Evolutionary conservation across 2,797 vertebrate species (phyloP).

Genomic region (Eutrigla gurnardus): DNA sequence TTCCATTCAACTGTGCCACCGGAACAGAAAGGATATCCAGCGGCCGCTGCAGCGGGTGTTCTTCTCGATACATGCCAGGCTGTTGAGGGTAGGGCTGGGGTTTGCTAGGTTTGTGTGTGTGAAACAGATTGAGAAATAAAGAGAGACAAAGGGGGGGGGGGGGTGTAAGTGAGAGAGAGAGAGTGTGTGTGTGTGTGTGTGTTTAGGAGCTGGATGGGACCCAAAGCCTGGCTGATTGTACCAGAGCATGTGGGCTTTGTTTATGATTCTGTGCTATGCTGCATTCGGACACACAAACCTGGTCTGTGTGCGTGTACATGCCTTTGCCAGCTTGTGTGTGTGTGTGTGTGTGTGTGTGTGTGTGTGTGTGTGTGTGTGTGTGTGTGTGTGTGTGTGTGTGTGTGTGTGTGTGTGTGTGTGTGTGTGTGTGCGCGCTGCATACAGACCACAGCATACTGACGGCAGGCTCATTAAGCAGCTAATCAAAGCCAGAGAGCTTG

Average conservation of each 20-base stretch:
- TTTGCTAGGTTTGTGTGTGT: constrained; percentile 64
- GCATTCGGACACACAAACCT: constrained; percentile 62
- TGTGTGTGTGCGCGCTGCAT: constrained; percentile 36
- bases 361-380: constrained; percentile 20
- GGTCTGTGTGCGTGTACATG: constrained; percentile 30
- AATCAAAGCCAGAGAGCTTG: constrained; percentile 86
- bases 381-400: constrained; percentile 26
- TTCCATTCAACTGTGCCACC: constrained; percentile 56
- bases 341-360: constrained; percentile 7
- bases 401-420: constrained; percentile 40
- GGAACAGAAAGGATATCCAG: constrained; percentile 58
- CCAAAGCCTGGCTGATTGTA: constrained; percentile 72
- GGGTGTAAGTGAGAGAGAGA: constrained; percentile 35
- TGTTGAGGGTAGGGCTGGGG: constrained; percentile 39
- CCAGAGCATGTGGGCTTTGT: constrained; percentile 79
- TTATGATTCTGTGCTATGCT: constrained; percentile 76
- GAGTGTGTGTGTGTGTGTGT: not conserved
- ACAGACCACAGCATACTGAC: constrained; percentile 82
- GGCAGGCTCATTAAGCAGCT: constrained; percentile 86
- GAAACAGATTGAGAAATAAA: constrained; percentile 52
- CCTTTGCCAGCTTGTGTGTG: constrained; percentile 20
- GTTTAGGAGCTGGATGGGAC: constrained; percentile 56
- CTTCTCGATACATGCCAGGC: constrained; percentile 38
- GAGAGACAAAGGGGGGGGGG: constrained; percentile 48
- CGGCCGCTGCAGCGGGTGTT: constrained; percentile 34